phyloP scores from a whole-genome alignment of 2,888 invertebrate species.

The Ceratothoa steindachneri region DNA sequence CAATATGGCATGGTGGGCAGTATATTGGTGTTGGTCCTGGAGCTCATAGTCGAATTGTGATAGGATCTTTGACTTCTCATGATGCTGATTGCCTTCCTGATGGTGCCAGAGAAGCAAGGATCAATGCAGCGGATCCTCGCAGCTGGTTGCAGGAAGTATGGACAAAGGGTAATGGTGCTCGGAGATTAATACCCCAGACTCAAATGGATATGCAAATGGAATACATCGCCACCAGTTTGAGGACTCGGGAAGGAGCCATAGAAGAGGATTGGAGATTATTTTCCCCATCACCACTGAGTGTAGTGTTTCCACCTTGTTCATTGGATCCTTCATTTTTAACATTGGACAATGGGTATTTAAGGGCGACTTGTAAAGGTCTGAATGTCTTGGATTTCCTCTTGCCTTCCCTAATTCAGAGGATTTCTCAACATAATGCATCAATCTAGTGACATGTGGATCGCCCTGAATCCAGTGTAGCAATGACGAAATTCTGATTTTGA shows the following conservation, averaged over 20 bases:
- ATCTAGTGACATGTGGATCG: too few relatives aligned
- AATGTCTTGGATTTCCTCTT: slow-evolving; percentile 30
- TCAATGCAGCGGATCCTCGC: slow-evolving; percentile 30
- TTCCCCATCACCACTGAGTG: neutral
- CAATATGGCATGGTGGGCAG: slow-evolving; percentile 47
- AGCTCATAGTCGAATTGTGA: slow-evolving; percentile 47
- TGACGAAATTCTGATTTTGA: too few relatives aligned
- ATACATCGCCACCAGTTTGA: slow-evolving; percentile 24
- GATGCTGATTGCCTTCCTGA: neutral
- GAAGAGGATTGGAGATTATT: slow-evolving; percentile 14
- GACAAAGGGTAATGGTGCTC: slow-evolving; percentile 24
- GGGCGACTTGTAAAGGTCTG: slow-evolving; percentile 21
- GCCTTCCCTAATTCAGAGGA: slow-evolving; percentile 13
- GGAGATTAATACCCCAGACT: slow-evolving; percentile 8
- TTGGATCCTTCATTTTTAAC: slow-evolving; percentile 1
- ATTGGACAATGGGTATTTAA: slow-evolving; percentile 12
- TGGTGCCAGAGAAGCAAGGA: slow-evolving; percentile 18
- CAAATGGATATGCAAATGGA: slow-evolving; percentile 15
- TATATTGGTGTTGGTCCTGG: slow-evolving; percentile 49
- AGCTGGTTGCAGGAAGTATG: slow-evolving; percentile 30
- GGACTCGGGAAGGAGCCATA: slow-evolving; percentile 30
- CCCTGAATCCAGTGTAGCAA: too few relatives aligned
- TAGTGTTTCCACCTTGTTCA: slow-evolving; percentile 8
- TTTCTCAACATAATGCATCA: neutral
- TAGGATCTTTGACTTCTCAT: neutral